phyloP scores from a whole-genome alignment of 2,888 invertebrate genomes.

The Zootermopsis nevadensis region DNA sequence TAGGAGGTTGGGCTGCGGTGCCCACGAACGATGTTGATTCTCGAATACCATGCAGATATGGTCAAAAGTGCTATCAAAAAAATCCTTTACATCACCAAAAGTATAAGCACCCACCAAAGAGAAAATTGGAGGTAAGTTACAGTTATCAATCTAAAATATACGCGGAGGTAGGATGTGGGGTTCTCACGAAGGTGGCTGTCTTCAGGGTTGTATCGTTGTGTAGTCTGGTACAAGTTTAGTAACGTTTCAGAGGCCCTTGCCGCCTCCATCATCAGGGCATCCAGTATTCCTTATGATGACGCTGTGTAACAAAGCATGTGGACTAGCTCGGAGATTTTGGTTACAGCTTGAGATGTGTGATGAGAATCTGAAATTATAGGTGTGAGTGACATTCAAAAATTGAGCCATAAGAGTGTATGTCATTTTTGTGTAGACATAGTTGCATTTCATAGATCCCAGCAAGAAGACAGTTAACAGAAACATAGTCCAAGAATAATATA shows the following conservation, averaged over 20 bases:
- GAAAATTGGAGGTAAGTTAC: conserved; percentile 46
- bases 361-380: no score
- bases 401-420: no score
- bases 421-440: no score
- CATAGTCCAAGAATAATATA: no score
- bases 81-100: conserved; percentile 78
- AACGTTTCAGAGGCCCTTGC: no score
- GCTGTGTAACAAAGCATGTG: neutral
- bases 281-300: neutral
- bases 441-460: no score
- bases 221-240: no score
- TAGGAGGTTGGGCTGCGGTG: conserved; percentile 26
- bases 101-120: conserved; percentile 78
- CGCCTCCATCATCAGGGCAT: neutral
- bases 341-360: no score
- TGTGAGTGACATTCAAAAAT: no score
- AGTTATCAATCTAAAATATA: no score
- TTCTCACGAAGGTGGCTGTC: neutral
- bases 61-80: conserved; percentile 82
- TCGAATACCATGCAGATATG: conserved; percentile 79
- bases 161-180: neutral
- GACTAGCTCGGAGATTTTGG: no score
- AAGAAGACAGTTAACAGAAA: no score
- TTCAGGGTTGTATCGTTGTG: neutral
- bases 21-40: conserved; percentile 58